These are phyloP conservation scores for Pangasius sanitwongsei DNA, from an alignment of 2,797 vertebrate species.

Conservation along the genomic window DNA sequence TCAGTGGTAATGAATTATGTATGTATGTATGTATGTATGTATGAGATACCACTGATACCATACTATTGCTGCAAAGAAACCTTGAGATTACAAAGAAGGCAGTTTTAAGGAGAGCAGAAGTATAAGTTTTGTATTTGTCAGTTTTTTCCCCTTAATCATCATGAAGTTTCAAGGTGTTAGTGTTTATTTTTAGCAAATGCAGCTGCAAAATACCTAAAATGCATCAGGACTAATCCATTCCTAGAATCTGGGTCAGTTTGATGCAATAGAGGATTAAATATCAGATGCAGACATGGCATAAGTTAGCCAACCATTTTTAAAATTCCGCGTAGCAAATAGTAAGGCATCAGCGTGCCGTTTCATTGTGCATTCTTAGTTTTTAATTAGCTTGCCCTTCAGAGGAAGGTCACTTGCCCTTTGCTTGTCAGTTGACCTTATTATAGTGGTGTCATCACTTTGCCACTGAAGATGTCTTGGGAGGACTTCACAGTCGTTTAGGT, in stretches of 20 bases:
- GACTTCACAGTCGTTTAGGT: not conserved
- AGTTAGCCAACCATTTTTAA: not conserved
- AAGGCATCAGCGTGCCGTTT: not conserved
- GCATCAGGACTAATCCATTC: conserved; percentile 27
- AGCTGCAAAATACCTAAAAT: conserved; percentile 20
- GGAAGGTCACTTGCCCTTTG: conserved; percentile 35
- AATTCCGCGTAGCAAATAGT: not conserved
- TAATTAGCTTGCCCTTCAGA: conserved; percentile 28
- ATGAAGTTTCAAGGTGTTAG: not conserved
- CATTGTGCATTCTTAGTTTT: not conserved
- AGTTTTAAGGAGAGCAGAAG: not conserved
- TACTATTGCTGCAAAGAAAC: not conserved
- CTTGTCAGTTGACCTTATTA: conserved; percentile 15
- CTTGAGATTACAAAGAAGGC: not conserved
- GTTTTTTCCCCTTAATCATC: not conserved
- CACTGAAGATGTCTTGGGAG: not conserved
- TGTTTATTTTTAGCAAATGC: conserved; percentile 33
- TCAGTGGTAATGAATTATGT: not conserved
- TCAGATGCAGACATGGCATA: not conserved
- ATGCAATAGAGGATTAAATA: conserved; percentile 1
- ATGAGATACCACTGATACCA: not conserved
- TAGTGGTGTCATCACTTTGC: not conserved
- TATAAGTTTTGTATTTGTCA: not conserved
- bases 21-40: not conserved
- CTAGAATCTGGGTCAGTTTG: conserved; percentile 28